phyloP scores from a whole-genome alignment of 2,113 vertebrate genomes.

The Apistogramma diplotaenia region DNA sequence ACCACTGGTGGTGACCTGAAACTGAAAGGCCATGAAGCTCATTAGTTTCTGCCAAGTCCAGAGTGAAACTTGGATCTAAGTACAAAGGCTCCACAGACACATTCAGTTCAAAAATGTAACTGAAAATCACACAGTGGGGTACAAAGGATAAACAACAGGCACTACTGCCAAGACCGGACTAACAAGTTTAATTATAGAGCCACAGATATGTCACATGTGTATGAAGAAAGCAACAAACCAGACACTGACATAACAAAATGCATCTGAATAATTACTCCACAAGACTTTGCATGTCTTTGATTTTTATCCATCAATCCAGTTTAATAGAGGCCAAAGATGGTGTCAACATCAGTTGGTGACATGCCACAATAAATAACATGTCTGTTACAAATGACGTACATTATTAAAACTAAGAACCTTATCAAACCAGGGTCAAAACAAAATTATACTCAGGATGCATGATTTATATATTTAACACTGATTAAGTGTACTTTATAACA shows the following conservation, averaged over 20 bases:
- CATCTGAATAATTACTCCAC: neutral
- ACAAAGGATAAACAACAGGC: neutral
- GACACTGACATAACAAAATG: neutral
- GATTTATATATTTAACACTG: too few species aligned
- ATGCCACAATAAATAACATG: neutral
- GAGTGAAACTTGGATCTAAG: neutral
- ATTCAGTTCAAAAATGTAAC: neutral
- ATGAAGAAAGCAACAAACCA: neutral
- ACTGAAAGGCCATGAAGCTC: neutral
- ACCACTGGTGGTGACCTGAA: neutral
- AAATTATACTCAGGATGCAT: too few species aligned
- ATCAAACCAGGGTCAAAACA: too few species aligned
- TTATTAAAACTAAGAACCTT: too few species aligned
- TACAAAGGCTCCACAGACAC: conserved; percentile 1
- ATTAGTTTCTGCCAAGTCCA: neutral
- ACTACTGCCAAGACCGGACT: neutral
- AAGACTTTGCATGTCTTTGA: neutral
- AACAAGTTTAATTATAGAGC: conserved; percentile 10
- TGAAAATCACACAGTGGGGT: conserved; percentile 7
- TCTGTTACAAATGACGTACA: neutral
- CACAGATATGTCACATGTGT: neutral
- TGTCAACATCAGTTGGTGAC: neutral
- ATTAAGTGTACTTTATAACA: too few species aligned
- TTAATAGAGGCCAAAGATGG: neutral
- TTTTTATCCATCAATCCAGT: neutral